Evolutionary conservation across 2,113 vertebrate genomes (phyloP).

Genomic region (Halcyon malimbica): DNA sequence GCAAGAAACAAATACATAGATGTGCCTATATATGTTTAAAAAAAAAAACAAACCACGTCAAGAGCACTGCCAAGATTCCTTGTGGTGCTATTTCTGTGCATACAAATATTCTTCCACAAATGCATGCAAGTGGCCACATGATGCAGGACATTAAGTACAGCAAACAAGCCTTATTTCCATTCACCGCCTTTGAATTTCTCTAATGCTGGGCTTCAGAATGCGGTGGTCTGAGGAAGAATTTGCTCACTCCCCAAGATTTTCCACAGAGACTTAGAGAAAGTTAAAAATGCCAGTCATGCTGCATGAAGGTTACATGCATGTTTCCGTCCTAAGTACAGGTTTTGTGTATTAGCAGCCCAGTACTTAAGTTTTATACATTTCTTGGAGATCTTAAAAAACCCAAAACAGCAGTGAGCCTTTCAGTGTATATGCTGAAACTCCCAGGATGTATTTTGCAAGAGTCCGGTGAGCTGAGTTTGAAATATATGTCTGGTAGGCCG

Average conservation of each 20-base stretch:
- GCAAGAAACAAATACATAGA: not conserved
- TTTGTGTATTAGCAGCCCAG: not conserved
- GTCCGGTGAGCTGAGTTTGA: not conserved
- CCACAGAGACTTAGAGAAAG: constrained; percentile 51
- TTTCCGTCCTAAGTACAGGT: not conserved
- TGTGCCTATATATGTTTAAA: not conserved
- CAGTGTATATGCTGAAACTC: not conserved
- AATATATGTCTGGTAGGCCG: not conserved
- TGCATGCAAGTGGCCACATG: not conserved
- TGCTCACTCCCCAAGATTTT: constrained; percentile 55
- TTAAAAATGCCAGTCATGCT: constrained; percentile 24
- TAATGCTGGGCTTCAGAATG: constrained; percentile 63
- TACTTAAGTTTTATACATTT: not conserved
- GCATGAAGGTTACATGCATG: not conserved
- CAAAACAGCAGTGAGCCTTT: not conserved
- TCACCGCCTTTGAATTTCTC: constrained; percentile 66
- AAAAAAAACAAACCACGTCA: not conserved
- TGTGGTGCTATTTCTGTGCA: constrained; percentile 12
- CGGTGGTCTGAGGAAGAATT: constrained; percentile 57
- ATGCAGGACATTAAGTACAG: constrained; percentile 10
- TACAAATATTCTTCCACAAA: constrained; percentile 11
- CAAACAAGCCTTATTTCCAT: constrained; percentile 70
- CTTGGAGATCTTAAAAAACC: not conserved
- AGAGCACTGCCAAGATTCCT: constrained; percentile 20
- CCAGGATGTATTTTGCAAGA: not conserved